Evolutionary conservation across 2,888 invertebrate species (phyloP), one percentile per base, ranked within the genome.

Genomic region (Drosophila testacea): DNA sequence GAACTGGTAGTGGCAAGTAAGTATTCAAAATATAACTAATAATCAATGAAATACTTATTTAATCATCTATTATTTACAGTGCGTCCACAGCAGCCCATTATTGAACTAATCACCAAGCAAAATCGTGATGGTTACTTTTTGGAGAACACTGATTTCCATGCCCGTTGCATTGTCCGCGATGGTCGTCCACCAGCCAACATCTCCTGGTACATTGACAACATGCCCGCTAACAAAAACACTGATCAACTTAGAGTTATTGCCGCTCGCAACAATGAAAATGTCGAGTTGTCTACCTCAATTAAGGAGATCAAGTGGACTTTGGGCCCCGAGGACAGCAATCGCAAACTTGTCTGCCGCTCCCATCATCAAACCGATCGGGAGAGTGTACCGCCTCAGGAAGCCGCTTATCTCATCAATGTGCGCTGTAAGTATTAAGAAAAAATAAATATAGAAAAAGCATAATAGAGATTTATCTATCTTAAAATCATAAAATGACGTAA

Each of bases 121-220:
- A 89, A 88, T 63, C 82, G 88, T 64, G 93, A 92, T 47, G 91
- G 88, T 11, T 81, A 81, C 67, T 92, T 89, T 57, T 51, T 73
- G 78, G 95, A 95, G 55, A 95, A 95, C 3, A 95, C 95, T 16
- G 92, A 92, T 13, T 93, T 96, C 85, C 92, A 92, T 79, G 96
- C 96, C 0, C 94, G 94, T 68, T 97, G 97, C 91, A 92, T 94
- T 41, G 95, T 96, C 0, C 93, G 94, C 54, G 94, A 95, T 69
- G 96, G 96, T 4, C 93, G 96, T 82, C 97, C 97, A 0, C 95
- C 95, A 0, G 96, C 96, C 0, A 96, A 95, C 83, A 95, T 97
- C 76, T 94, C 94, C n/a, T 96, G 96, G 94, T 95, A 93, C 83
- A 91, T 96, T 48, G 95, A 95, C 81, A 94, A 95, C 46, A 94